Evolutionary conservation across 2,113 vertebrate genomes (phyloP), one percentile per base, ranked within the genome.

Genomic region (cat (Felis catus)): DNA sequence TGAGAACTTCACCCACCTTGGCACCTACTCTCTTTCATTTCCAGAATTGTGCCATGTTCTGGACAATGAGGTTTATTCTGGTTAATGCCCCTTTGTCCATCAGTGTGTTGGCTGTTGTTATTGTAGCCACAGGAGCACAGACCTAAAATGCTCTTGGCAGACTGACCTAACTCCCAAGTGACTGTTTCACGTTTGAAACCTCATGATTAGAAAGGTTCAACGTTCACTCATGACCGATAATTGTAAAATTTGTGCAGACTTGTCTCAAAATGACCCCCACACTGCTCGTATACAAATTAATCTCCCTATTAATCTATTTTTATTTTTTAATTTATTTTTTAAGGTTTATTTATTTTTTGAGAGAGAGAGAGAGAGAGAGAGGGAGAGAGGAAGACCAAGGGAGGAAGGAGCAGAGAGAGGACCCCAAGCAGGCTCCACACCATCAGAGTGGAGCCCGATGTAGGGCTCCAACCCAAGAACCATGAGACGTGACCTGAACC

Each of bases 91-190:
- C 25, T 55, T 29, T 41, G 41, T 31, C 65, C 48, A 25, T 45
- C 7, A 21, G 5, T 23, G 53, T 31, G 8, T 21, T 73, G 36
- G 68, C 13, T 41, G 16, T 33, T 84, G 31, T 1, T 45, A 51
- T 14, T 19, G 5, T 15, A n/a, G 66, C 19, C 74, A 1, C 9
- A 3, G 4, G 55, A 87, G 41, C 3, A 23, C 2, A 18, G 39
- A 4, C 3, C 23, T 92, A 29, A 12, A 14, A 6, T 15, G n/a
- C 11, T 71, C 14, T 21, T 51, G 29, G 29, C 15, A 1, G 21
- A 10, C 12, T 39, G 23, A 3, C 6, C 12, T 2, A 33, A 18
- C 27, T 31, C 14, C 19, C 16, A 0, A 13, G 27, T 3, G 10
- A 9, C 0, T 21, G 58, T 45, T 55, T 39, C 55, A 6, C 31